A percentile compares a stretch with the other conserved stretches of the same genome.
These are phyloP conservation scores for Odontophorus gujanensis DNA, from an alignment of 2,113 vertebrate species.

Conservation along the genomic window DNA sequence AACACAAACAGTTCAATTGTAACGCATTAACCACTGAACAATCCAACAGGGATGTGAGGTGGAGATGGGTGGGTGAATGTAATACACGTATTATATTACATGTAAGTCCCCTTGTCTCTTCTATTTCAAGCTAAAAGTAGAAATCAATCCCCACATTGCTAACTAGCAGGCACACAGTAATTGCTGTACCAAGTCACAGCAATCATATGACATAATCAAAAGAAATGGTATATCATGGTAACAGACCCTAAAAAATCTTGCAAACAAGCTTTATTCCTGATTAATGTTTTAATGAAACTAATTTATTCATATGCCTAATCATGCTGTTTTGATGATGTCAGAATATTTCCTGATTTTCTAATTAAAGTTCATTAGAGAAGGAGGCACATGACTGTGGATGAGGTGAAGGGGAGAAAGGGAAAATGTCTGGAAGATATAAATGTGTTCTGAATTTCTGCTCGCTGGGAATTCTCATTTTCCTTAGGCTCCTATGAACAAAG, in stretches of 20 bases:
- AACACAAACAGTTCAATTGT: neutral
- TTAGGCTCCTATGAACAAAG: neutral
- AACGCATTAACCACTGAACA: neutral
- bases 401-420: neutral
- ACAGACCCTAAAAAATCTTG: neutral
- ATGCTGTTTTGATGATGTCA: neutral
- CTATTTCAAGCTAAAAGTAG: neutral
- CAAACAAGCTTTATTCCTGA: neutral
- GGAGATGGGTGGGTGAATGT: neutral
- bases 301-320: neutral
- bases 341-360: neutral
- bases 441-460: neutral
- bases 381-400: neutral
- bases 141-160: neutral
- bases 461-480: neutral
- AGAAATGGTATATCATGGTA: neutral
- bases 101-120: neutral
- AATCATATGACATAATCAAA: neutral
- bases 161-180: neutral
- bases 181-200: neutral
- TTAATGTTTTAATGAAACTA: neutral
- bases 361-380: neutral
- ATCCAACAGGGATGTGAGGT: neutral
- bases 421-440: neutral
- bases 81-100: neutral